These are phyloP conservation scores for Antheraea mylitta DNA, from an alignment of 1,140 invertebrate genomes.

Conservation along the genomic window DNA sequence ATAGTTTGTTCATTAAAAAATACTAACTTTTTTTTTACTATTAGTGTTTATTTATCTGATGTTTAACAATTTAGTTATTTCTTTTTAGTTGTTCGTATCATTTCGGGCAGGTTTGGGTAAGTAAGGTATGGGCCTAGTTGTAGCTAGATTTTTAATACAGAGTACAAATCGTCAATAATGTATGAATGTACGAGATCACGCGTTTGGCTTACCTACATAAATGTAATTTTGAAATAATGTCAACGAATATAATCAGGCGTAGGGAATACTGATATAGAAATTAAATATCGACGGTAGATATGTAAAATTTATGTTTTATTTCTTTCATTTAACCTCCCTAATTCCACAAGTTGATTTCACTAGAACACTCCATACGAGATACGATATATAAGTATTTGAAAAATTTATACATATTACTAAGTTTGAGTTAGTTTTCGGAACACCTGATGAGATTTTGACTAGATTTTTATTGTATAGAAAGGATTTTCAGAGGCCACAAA, in stretches of 20 bases:
- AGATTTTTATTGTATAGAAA: too few relatives aligned
- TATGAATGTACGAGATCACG: constrained; percentile 42
- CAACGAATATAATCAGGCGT: constrained; percentile 80
- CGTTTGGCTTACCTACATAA: constrained; percentile 67
- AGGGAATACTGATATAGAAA: constrained; percentile 77
- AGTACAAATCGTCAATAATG: constrained; percentile 73
- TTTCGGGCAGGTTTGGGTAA: constrained; percentile 78
- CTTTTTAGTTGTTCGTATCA: constrained; percentile 49
- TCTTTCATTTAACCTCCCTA: constrained; percentile 19
- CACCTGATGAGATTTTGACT: too few relatives aligned
- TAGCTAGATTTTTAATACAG: constrained; percentile 74
- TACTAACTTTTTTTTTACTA: constrained; percentile 48
- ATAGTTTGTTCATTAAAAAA: constrained; percentile 51
- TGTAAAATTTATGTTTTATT: constrained; percentile 76
- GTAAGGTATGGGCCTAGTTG: constrained; percentile 77
- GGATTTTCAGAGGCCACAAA: too few relatives aligned
- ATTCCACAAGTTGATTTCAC: not conserved
- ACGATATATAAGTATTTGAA: too few relatives aligned
- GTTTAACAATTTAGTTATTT: constrained; percentile 19
- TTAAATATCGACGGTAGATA: constrained; percentile 80
- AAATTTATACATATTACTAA: too few relatives aligned
- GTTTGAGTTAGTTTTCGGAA: too few relatives aligned
- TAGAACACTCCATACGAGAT: too few relatives aligned
- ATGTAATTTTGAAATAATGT: constrained; percentile 66
- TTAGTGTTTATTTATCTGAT: constrained; percentile 46